Evolutionary conservation across 1,140 invertebrate species (phyloP), one percentile per base, ranked within the genome.

Genomic region (Colletes gigas): DNA sequence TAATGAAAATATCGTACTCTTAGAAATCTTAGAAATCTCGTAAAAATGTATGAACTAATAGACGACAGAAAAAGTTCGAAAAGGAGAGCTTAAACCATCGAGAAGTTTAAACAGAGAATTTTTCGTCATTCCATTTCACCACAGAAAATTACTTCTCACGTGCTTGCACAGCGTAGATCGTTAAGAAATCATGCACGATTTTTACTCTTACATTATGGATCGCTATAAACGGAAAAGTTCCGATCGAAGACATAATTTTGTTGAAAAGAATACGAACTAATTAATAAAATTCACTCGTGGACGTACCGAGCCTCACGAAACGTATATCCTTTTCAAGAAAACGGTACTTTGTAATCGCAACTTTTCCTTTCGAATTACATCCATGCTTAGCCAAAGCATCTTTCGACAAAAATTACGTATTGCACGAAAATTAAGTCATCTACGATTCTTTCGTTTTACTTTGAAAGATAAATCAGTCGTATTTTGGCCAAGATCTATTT

Each of bases 401-500:
- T 14, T 17, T 69, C 66, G 19, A 54, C 14, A 44, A 75, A 14
- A 41, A 21, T 71, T 69, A 66, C 6, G 14, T 85, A 84, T 85
- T 85, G 83, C 82, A 85, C 82, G 12, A 52, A 21, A 63, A 55
- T n/a, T 19, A 55, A n/a, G 21, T 78, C 19, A 10, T 54, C 7
- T 44, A 55, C 54, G 8, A 44, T 19, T 44, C 3, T 30, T 68
- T 14, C 21, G 6, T 62, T 14, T 62, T 39, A 30, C 21, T 7
- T 1, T 6, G 50, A 50, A 50, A 50, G 50, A 50, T 47, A 47
- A 30, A 50, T 10, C 50, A 50, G 50, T 50, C 10, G 10, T 12
- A 50, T 12, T 50, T 10, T 50, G 50, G 50, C 50, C 10, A 10
- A 9, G 17, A 66, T 66, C 17, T 47, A 66, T n/a, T 66, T 44